Evolutionary conservation across 1,140 invertebrate genomes (phyloP).

Genomic region (Temnothorax curvispinosus): DNA sequence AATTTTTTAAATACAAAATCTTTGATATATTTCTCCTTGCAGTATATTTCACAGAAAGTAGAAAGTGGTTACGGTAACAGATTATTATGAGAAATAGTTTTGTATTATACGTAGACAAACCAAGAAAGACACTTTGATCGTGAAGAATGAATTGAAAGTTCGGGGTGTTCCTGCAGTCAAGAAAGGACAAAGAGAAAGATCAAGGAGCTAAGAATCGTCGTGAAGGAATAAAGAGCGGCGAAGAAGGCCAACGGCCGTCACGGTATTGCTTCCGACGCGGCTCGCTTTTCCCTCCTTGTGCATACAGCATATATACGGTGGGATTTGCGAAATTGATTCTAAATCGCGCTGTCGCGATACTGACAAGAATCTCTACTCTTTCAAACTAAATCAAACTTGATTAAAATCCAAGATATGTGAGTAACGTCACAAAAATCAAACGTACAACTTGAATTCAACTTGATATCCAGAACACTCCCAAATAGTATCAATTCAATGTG

Average conservation of each 20-base stretch:
- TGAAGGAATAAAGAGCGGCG: slow-evolving; percentile 64
- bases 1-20: not conserved
- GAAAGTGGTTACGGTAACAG: not conserved
- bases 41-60: not conserved
- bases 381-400: not conserved
- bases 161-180: not conserved
- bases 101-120: not conserved
- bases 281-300: slow-evolving; percentile 55
- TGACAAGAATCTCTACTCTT: not conserved
- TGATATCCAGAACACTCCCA: not conserved
- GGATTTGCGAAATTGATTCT: slow-evolving; percentile 15
- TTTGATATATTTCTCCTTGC: not conserved
- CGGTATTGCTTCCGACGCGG: slow-evolving; percentile 70
- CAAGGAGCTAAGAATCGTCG: slow-evolving; percentile 59
- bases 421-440: not conserved
- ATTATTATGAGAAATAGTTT: not conserved
- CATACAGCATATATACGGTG: slow-evolving; percentile 8
- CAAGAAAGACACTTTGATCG: not conserved
- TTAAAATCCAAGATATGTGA: not conserved
- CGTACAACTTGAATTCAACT: not conserved
- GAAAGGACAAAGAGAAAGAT: slow-evolving; percentile 45
- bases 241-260: slow-evolving; percentile 78
- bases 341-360: not conserved
- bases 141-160: slow-evolving; percentile 42
- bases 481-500: not conserved